phyloP scores from a whole-genome alignment of 1,140 invertebrate species.

The Metaphire vulgaris region DNA sequence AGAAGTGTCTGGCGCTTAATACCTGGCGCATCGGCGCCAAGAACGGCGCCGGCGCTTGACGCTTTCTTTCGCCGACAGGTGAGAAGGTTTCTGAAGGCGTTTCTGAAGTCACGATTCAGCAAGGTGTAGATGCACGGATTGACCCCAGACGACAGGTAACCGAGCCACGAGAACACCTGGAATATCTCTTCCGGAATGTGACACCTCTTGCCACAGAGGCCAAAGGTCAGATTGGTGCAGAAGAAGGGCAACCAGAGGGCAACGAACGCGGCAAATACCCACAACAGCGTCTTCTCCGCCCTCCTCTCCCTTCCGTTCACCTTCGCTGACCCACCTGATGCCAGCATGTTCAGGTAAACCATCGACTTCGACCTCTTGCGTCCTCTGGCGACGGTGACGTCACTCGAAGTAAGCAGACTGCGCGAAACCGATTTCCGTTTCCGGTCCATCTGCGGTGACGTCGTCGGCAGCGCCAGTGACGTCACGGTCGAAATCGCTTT shows the following conservation, averaged over 20 bases:
- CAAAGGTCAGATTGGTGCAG: conserved; percentile 46
- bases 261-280: conserved; percentile 50
- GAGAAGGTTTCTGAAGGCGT: conserved; percentile 63
- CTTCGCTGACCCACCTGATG: not conserved
- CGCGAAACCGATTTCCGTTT: not conserved
- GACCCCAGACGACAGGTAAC: conserved; percentile 93
- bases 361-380: not conserved
- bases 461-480: not conserved
- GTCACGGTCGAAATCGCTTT: too few relatives aligned
- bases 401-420: not conserved
- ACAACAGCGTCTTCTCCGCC: conserved; percentile 56
- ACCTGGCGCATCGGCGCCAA: too few relatives aligned
- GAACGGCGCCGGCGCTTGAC: too few relatives aligned
- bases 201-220: conserved; percentile 34
- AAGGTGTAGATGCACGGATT: conserved; percentile 72
- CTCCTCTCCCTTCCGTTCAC: conserved; percentile 53
- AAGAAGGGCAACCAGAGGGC: conserved; percentile 53
- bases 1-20: too few relatives aligned
- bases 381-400: too few relatives aligned
- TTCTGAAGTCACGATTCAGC: conserved; percentile 84
- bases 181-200: conserved; percentile 60
- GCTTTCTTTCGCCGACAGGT: conserved; percentile 34
- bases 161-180: conserved; percentile 90
- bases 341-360: conserved; percentile 14
- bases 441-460: not conserved